These are phyloP conservation scores for Crenuchus spilurus DNA, from an alignment of 2,797 vertebrate genomes.

Conservation along the genomic window DNA sequence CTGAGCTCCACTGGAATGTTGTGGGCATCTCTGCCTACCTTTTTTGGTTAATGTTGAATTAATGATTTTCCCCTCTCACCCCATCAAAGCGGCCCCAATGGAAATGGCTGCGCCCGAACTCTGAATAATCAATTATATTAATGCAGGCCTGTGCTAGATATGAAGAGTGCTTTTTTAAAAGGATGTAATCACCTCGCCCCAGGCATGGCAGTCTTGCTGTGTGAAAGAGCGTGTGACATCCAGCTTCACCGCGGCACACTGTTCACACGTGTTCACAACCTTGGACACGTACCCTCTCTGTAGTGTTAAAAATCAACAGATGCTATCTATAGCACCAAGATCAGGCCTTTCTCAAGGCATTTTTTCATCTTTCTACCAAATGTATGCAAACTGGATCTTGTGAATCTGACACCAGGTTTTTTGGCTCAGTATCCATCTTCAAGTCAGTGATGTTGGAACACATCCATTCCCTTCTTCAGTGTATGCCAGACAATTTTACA, in stretches of 20 bases:
- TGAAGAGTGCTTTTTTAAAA: conserved; percentile 54
- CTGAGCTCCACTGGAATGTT: conserved; percentile 58
- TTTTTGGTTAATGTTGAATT: conserved; percentile 73
- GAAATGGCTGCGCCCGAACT: conserved; percentile 50
- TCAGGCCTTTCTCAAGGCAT: background rate
- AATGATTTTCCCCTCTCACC: conserved; percentile 73
- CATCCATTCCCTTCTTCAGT: background rate
- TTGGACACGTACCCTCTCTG: background rate
- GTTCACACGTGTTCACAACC: conserved; percentile 9
- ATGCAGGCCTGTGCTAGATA: conserved; percentile 60
- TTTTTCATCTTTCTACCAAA: background rate
- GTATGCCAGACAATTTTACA: background rate
- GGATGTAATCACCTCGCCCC: conserved; percentile 51
- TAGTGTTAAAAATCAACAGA: conserved; percentile 7
- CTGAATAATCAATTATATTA: conserved; percentile 60
- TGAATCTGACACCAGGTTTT: background rate
- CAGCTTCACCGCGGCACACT: background rate
- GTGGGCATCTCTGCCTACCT: conserved; percentile 66
- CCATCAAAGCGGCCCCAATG: conserved; percentile 61
- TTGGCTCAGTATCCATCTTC: background rate
- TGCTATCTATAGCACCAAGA: background rate
- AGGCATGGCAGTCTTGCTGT: conserved; percentile 40
- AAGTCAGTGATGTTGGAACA: background rate
- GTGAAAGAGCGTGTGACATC: conserved; percentile 33
- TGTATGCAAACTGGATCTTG: background rate